Evolutionary conservation across 2,888 invertebrate genomes (phyloP), one percentile per base, ranked within the genome.

Genomic region (Polia nebulosa): DNA sequence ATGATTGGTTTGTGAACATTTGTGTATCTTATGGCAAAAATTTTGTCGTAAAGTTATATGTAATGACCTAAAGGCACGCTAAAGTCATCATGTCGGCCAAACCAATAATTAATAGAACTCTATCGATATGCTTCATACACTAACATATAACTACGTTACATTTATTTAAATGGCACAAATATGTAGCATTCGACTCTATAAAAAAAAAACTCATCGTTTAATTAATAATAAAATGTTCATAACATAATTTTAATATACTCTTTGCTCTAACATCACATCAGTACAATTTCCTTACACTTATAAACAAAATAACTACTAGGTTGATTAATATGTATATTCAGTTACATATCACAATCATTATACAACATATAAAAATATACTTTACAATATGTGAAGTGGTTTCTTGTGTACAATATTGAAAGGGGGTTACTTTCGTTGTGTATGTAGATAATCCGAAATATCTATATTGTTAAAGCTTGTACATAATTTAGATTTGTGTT

Each of bases 221-320:
- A 78, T 67, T 72, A 73, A 72, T 81, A 80, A 82, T 85, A 82
- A n/a, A 87, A 86, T 83, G 82, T 87, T 82, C 74, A 84, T 87
- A 90, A 88, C 86, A 85, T 80, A 80, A 72, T 49, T 87, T 87
- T 87, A 86, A 88, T 91, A 91, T 91, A 92, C 89, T 92, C 89
- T 94, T 94, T 94, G 91, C 92, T 93, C 91, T 92, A 93, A 89
- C 89, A 92, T 93, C 92, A 94, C 93, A 92, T 94, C 94, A 93
- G 94, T 94, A 93, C 94, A 92, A 90, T 89, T 92, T 91, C 91
- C 88, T 80, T 84, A 83, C 62, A 68, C 70, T 70, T 80, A 83
- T 89, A 92, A 92, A 91, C 61, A 83, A 80, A 81, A 80, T 79
- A 85, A 82, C 83, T 85, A 86, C 86, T 87, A 84, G 77, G 64